phyloP scores from a whole-genome alignment of 2,797 vertebrate species.

The Harpagifer antarcticus region DNA sequence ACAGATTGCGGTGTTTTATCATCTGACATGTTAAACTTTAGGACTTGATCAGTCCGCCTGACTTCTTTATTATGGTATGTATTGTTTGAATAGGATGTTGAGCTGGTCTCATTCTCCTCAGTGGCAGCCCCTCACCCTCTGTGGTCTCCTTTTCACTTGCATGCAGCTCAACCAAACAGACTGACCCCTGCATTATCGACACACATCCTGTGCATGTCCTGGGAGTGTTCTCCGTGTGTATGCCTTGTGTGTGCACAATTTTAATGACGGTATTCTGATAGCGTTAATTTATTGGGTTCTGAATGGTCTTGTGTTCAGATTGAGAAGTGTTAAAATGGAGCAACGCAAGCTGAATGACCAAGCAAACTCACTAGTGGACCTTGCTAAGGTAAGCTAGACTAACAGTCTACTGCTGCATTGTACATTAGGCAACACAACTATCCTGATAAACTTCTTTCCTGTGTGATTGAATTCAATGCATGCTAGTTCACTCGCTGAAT shows the following conservation, averaged over 20 bases:
- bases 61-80: conserved; percentile 30
- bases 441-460: conserved; percentile 52
- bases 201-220: conserved; percentile 92
- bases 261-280: conserved; percentile 57
- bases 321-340: conserved; percentile 99
- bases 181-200: conserved; percentile 89
- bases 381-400: conserved; percentile 95
- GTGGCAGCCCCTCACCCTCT: conserved; percentile 49
- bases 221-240: conserved; percentile 82
- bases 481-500: conserved; percentile 58
- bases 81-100: conserved; percentile 48
- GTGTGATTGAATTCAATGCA: conserved; percentile 68
- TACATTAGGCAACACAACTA: conserved; percentile 49
- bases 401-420: conserved; percentile 72
- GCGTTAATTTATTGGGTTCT: conserved; percentile 85
- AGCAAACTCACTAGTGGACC: conserved; percentile 99
- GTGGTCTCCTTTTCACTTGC: conserved; percentile 83
- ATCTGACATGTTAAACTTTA: conserved; percentile 3
- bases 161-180: conserved; percentile 93
- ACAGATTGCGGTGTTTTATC: conserved; percentile 9
- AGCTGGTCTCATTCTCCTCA: conserved; percentile 54
- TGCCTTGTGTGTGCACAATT: conserved; percentile 82
- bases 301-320: conserved; percentile 93
- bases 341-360: conserved; percentile 99
- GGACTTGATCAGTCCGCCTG: conserved; percentile 16